These are phyloP conservation scores for Thyatira batis DNA, from an alignment of 2,888 invertebrate genomes.

Conservation along the genomic window DNA sequence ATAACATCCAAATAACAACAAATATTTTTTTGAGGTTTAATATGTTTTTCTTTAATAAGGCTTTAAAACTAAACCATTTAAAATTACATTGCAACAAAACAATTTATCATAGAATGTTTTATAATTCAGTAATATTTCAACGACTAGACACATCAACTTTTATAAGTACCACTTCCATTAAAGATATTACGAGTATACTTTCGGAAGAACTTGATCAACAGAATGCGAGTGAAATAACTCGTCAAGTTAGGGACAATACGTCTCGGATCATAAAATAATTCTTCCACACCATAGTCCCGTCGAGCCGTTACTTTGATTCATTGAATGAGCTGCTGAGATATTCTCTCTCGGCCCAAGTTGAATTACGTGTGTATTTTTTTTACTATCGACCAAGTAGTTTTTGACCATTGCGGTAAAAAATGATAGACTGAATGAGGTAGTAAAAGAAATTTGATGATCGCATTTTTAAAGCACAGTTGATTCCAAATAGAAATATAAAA, in stretches of 20 bases:
- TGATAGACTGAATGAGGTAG: neutral
- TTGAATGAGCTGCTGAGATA: slow-evolving; percentile 6
- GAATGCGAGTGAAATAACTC: neutral
- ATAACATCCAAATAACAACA: too few relatives aligned
- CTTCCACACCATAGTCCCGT: slow-evolving; percentile 11
- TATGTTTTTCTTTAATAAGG: too few relatives aligned
- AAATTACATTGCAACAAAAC: too few relatives aligned
- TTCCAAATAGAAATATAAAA: too few relatives aligned
- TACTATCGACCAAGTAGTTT: neutral
- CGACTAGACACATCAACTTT: neutral
- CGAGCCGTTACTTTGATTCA: slow-evolving; percentile 9
- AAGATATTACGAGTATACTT: neutral
- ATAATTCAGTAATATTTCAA: too few relatives aligned
- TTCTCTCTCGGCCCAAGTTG: slow-evolving; percentile 1
- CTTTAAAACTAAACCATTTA: too few relatives aligned
- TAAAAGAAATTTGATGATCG: too few relatives aligned
- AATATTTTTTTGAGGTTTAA: neutral
- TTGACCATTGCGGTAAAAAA: neutral
- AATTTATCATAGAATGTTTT: too few relatives aligned
- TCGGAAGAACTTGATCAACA: neutral
- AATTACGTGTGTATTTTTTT: neutral
- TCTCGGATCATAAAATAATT: slow-evolving; percentile 15
- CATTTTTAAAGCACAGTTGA: too few relatives aligned
- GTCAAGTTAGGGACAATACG: slow-evolving; percentile 5
- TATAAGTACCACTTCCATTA: neutral